phyloP scores from a whole-genome alignment of 35 echinoderm and acorn worm species.

The Ptychodera flava region DNA sequence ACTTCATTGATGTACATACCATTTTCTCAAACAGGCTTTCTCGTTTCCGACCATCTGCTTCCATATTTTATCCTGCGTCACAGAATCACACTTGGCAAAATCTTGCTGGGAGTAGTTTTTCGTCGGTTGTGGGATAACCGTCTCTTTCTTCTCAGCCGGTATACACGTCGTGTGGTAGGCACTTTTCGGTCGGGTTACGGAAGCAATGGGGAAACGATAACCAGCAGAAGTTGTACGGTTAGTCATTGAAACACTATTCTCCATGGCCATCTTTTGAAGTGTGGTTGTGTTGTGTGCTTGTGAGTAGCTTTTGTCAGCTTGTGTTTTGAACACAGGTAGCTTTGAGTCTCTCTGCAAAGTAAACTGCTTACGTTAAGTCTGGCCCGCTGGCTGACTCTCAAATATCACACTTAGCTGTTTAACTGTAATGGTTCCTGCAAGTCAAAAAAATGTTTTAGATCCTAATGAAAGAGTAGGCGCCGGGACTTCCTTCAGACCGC shows the following conservation, averaged over 20 bases:
- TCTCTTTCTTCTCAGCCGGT: slow-evolving; percentile 14
- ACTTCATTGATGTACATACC: too few species aligned
- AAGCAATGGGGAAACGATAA: slow-evolving; percentile 62
- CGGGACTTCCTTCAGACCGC: too few species aligned
- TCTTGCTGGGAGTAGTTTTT: slow-evolving; percentile 39
- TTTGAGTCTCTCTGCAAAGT: too few species aligned
- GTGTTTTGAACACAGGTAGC: too few species aligned
- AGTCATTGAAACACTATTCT: neutral
- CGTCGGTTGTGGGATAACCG: slow-evolving; percentile 4
- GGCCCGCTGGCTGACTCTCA: neutral
- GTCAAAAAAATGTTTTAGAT: too few species aligned
- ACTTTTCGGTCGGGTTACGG: slow-evolving; percentile 60
- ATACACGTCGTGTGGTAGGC: slow-evolving; percentile 71
- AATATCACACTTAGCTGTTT: neutral
- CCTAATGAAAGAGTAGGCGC: too few species aligned
- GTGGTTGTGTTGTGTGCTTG: neutral
- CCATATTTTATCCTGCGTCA: slow-evolving; percentile 67
- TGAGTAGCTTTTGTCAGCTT: too few species aligned
- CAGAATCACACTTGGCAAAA: slow-evolving; percentile 37
- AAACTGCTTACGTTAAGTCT: neutral
- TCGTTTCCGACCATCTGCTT: slow-evolving; percentile 58
- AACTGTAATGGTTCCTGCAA: neutral
- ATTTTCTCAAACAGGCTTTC: slow-evolving; percentile 30
- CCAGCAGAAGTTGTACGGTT: slow-evolving; percentile 71
- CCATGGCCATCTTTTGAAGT: neutral